A percentile compares a stretch with the other conserved stretches of the same genome.
These are phyloP conservation scores for Andinoacara biseriatus DNA, from an alignment of 2,113 vertebrate genomes.

Conservation along the genomic window DNA sequence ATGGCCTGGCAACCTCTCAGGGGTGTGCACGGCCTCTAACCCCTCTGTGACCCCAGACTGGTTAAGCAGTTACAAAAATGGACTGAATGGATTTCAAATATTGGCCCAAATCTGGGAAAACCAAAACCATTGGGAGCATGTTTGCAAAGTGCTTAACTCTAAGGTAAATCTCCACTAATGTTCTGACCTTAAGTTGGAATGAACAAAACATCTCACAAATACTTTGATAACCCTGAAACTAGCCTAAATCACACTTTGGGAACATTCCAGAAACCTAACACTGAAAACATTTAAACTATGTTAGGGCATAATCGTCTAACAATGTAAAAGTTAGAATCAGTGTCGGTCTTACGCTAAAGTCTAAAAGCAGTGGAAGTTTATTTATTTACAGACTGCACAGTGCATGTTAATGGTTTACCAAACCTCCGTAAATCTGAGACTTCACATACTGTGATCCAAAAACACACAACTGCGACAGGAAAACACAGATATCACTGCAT, in stretches of 20 bases:
- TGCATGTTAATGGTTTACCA: neutral
- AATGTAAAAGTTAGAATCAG: too few relatives aligned
- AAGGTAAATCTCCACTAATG: neutral
- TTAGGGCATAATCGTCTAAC: neutral
- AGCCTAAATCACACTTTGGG: neutral
- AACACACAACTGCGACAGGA: neutral
- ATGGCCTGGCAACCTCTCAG: neutral
- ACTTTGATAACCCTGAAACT: neutral
- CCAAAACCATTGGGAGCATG: neutral
- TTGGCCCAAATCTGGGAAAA: neutral
- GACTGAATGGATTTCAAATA: neutral
- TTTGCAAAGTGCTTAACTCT: too few relatives aligned
- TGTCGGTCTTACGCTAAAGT: neutral
- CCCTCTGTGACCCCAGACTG: neutral
- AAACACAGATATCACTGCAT: neutral
- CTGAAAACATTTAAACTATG: neutral
- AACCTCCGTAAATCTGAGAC: neutral
- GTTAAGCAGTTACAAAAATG: neutral
- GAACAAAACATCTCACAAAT: neutral
- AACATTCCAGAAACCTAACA: neutral
- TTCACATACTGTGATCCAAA: neutral
- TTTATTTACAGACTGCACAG: neutral
- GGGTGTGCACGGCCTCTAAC: neutral
- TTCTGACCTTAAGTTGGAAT: neutral
- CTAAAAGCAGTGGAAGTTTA: neutral